Evolutionary conservation across 2,113 vertebrate genomes (phyloP), one percentile per base, ranked within the genome.

Genomic region (Ciconia boyciana): DNA sequence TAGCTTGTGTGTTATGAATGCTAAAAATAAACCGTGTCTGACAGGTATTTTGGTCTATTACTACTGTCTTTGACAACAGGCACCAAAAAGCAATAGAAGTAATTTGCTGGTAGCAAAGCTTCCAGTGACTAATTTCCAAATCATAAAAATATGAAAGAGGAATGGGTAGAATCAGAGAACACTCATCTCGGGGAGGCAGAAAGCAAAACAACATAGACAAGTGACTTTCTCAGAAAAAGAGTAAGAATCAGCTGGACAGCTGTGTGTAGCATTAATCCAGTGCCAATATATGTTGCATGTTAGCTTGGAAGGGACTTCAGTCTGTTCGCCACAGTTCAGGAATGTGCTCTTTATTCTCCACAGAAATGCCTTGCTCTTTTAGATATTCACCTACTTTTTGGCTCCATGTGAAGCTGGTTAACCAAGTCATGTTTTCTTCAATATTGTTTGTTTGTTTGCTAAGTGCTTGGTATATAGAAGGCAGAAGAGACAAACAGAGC

Each of bases 1-100:
- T 9, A 66, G 34, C n/a, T 68, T 0, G 0, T 39, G 8, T 49
- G 7, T 36, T 85, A n/a, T 5, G 12, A 66, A 83, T 51, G 24
- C 14, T 65, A 69, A 68, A 68, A 91, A 75, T 32, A 76, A 93
- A 60, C 7, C 29, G 10, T 15, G 3, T 34, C 44, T 74, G 51
- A 82, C 20, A 54, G 44, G 68, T 91, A 70, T 43, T 89, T 68
- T 74, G 18, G 6, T 51, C 60, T 48, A 54, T 91, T 32, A 43
- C 26, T 57, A 14, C 17, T 60, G 52, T 24, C 7, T 48, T 55
- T 64, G 70, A 19, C 21, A 90, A 70, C 2, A 87, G 36, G 24
- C 43, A 94, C 22, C 83, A 66, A 79, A 71, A 90, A 58, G 17
- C 1, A 5, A 84, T 3, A 89, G 22, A 77, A 91, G 43, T 54